Evolutionary conservation across 1,140 invertebrate species (phyloP), one percentile per base, ranked within the genome.

Genomic region (Sycobia sp.): DNA sequence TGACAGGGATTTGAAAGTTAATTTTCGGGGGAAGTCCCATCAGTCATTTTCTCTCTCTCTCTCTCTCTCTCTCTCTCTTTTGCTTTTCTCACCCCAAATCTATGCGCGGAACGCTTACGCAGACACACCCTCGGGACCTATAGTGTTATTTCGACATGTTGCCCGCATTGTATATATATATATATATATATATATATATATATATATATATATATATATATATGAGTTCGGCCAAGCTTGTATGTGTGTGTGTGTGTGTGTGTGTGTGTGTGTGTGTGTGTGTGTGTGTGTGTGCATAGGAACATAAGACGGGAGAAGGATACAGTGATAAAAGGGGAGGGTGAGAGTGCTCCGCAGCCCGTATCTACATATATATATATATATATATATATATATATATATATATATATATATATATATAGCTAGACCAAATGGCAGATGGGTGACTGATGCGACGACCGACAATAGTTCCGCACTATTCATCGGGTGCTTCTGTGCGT

Each of bases 361-460:
- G 44, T 49, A 66, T 68, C 74, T 78, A 75, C 71, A 71, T 69
- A 72, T 70, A n/a, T n/a, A n/a, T n/a, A n/a, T n/a, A n/a, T n/a
- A n/a, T n/a, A n/a, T n/a, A n/a, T n/a, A n/a, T n/a, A n/a, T n/a
- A n/a, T n/a, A n/a, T n/a, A n/a, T n/a, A n/a, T n/a, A n/a, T n/a
- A n/a, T n/a, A n/a, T n/a, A n/a, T n/a, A n/a, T n/a, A n/a, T 71
- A 81, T 75, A 78, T 75, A 74, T 77, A 74, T 78, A 76, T 74
- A 76, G 74, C 74, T 75, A 71, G 71, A 65, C 70, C 67, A 72
- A 79, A 71, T 76, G 77, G 75, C 80, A 82, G 80, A 82, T 82
- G 80, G 78, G 78, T 81, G 80, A 82, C 78, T 80, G 80, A 82
- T 79, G 78, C 73, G 76, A n/a, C n/a, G n/a, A 73, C 71, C 69